Evolutionary conservation across 2,113 vertebrate species (phyloP).

Genomic region (Gnathonemus echidnorhynchus): DNA sequence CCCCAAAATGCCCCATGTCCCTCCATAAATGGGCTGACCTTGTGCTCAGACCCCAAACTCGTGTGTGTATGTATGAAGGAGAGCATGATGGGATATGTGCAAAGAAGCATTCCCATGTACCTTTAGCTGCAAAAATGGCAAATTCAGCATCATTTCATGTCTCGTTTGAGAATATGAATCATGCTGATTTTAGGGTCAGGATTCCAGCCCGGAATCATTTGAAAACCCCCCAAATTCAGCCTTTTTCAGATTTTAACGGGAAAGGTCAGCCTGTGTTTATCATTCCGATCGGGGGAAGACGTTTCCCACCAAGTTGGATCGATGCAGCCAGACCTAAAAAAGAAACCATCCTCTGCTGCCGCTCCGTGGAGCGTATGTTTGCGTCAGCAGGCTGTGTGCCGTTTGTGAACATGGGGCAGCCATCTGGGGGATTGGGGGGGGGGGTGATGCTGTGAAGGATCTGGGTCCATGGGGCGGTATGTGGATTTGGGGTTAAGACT

Average conservation of each 20-base stretch:
- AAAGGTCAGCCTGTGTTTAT: not conserved
- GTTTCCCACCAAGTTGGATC: not conserved
- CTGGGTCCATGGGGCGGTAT: not conserved
- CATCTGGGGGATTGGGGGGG: too few species aligned
- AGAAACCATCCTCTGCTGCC: not conserved
- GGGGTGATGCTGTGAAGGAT: not conserved
- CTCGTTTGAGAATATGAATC: not conserved
- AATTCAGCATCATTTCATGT: not conserved
- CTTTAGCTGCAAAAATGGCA: not conserved
- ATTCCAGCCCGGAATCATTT: not conserved
- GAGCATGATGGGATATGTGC: not conserved
- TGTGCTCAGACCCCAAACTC: not conserved
- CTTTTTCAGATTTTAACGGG: too few species aligned
- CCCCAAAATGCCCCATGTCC: not conserved
- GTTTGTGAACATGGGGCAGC: not conserved
- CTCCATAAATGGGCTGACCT: not conserved
- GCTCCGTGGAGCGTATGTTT: not conserved
- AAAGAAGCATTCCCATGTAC: not conserved
- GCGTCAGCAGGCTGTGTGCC: not conserved
- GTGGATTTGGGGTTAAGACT: not conserved
- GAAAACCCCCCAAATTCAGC: not conserved
- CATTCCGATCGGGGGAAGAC: not conserved
- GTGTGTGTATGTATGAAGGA: not conserved
- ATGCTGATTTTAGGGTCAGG: not conserved
- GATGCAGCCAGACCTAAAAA: not conserved